Conservation (phyloP, 2,113 vertebrate genomes). For the Lota lota region DNA sequence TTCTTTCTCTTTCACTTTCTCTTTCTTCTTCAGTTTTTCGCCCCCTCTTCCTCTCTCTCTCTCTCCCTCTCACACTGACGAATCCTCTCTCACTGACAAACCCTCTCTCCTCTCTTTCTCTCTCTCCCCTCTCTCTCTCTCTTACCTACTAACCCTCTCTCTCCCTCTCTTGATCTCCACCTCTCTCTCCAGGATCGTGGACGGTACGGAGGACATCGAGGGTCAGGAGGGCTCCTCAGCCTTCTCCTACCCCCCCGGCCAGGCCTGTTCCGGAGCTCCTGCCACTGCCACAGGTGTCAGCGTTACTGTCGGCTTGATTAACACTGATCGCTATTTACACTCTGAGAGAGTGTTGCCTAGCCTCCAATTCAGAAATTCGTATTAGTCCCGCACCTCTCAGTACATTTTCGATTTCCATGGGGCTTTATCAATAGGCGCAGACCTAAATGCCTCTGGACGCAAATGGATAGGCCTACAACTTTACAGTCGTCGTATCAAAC, state of each 20-base stretch:
- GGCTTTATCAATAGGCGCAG: too few relatives aligned
- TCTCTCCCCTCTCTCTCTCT: too few relatives aligned
- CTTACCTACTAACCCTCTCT: background rate
- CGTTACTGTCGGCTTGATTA: background rate
- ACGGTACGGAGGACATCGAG: conserved; percentile 69
- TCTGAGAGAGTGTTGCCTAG: too few relatives aligned
- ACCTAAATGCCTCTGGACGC: too few relatives aligned
- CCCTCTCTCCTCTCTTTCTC: too few relatives aligned
- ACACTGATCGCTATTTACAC: too few relatives aligned
- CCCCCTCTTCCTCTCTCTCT: background rate
- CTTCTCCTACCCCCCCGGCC: conserved; percentile 57
- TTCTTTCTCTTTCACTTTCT: background rate
- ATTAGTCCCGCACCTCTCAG: too few relatives aligned
- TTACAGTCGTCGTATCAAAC: too few relatives aligned
- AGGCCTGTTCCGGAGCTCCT: conserved; percentile 43
- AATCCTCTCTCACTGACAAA: too few relatives aligned
- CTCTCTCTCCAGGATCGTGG: conserved; percentile 64
- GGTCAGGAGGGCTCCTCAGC: conserved; percentile 46
- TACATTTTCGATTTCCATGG: too few relatives aligned
- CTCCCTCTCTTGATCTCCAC: background rate
- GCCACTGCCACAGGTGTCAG: conserved; percentile 54
- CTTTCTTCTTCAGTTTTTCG: background rate
- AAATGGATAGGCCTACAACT: too few relatives aligned
- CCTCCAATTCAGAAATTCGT: too few relatives aligned
- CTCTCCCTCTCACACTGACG: background rate